Evolutionary conservation across 2,113 vertebrate genomes (phyloP), one percentile per base, ranked within the genome.

Genomic region (Ellobius talpinus): DNA sequence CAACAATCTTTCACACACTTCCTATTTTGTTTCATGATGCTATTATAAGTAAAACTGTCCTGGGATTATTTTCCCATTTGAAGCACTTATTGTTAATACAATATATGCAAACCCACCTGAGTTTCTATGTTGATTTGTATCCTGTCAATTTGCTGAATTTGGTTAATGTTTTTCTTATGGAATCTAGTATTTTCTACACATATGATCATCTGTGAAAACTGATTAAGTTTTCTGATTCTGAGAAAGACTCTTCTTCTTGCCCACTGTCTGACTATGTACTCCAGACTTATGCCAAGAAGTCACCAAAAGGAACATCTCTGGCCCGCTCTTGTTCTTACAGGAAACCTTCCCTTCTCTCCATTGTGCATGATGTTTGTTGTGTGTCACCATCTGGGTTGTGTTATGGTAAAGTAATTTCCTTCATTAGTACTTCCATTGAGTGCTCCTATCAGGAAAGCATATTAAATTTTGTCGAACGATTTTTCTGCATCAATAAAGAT

Each of bases 401-500:
- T 47, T 82, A 58, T 55, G 1, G 14, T 55, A 21, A 82, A 4
- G 31, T 45, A 66, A 17, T 68, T 92, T 89, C n/a, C 23, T 82
- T 89, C 45, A 13, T 63, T 84, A 14, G 33, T 79, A 55, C 52
- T 87, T 52, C 50, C 58, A 10, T 26, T 87, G 65, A 87, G 23
- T 84, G 13, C 31, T 81, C 63, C 79, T 52, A 92, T 95, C 13
- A 82, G 72, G 14, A 52, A 81, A 95, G n/a, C 10, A 33, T 82
- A 65, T 81, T 92, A n/a, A 95, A 52, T 65, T 81, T 92, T 65
- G 36, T 55, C n/a, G 82, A 55, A 72, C 45, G 42, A 9, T 68
- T 95, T 92, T 82, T 63, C 55, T 74, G 21, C 14, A 81, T 92
- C 42, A 81, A 55, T 52, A 87, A 92, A 92, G 55, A 74, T 73